Conservation (phyloP, 2,113 vertebrate genomes). For the Isichthys henryi region DNA sequence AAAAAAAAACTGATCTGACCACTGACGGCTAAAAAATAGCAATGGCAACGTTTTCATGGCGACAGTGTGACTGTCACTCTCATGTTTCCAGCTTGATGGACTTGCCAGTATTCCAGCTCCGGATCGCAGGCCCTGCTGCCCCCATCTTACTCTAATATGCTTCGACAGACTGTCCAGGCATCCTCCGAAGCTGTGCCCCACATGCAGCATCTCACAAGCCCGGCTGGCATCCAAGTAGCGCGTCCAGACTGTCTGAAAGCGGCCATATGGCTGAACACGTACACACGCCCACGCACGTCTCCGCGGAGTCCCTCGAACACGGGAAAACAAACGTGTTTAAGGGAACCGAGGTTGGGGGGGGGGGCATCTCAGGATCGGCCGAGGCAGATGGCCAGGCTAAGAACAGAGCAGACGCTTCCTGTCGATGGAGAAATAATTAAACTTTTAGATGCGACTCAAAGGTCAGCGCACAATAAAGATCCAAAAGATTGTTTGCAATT, state of each 20-base stretch:
- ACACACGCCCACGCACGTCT: neutral
- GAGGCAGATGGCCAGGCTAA: neutral
- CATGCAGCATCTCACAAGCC: neutral
- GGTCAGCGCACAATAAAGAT: neutral
- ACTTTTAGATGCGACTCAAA: neutral
- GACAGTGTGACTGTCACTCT: neutral
- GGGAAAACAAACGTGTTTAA: neutral
- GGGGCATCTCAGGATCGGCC: neutral
- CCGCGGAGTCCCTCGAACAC: neutral
- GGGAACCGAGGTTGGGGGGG: neutral
- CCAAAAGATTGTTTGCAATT: conserved; percentile 10
- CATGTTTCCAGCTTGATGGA: neutral
- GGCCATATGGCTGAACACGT: neutral
- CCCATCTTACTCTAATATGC: neutral
- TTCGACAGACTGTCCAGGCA: neutral
- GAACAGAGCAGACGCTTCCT: neutral
- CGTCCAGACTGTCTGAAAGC: neutral
- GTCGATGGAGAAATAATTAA: conserved; percentile 5
- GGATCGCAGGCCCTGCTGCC: neutral
- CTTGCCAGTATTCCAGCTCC: neutral
- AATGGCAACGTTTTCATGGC: neutral
- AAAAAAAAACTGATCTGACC: neutral
- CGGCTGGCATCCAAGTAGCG: neutral
- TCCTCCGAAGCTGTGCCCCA: neutral
- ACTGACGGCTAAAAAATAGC: neutral